Conservation (phyloP, 1,140 invertebrate species). For the Triops longicaudatus region DNA sequence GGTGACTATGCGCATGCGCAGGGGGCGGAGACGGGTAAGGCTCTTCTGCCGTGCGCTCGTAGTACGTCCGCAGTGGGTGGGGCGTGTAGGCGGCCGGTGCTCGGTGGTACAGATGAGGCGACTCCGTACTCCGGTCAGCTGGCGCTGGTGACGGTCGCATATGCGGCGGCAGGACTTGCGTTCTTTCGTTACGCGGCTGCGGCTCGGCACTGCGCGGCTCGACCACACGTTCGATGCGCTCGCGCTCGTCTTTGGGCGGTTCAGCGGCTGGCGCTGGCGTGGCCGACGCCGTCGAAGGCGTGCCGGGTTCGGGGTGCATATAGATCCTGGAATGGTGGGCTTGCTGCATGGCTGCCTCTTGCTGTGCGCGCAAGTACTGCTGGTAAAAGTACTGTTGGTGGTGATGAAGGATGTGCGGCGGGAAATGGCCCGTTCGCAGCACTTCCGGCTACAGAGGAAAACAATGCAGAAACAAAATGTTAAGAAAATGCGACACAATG, state of each 20-base stretch:
- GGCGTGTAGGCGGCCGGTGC: not conserved
- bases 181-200: not conserved
- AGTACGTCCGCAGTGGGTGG: not conserved
- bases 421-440: not conserved
- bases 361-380: not conserved
- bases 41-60: not conserved
- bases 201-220: too few relatives aligned
- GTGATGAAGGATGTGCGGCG: not conserved
- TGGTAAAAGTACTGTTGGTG: slow-evolving; percentile 7
- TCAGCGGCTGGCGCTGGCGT: not conserved
- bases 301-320: not conserved
- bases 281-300: not conserved
- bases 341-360: not conserved
- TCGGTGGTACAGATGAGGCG: not conserved
- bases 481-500: not conserved
- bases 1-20: slow-evolving; percentile 2
- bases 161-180: not conserved
- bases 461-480: not conserved
- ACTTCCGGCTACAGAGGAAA: not conserved
- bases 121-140: not conserved
- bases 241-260: not conserved
- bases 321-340: not conserved
- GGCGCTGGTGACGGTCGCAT: not conserved
- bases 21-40: not conserved
- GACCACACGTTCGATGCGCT: not conserved